These are phyloP conservation scores for Lumbricus terrestris DNA, from an alignment of 2,888 invertebrate species.

Conservation along the genomic window DNA sequence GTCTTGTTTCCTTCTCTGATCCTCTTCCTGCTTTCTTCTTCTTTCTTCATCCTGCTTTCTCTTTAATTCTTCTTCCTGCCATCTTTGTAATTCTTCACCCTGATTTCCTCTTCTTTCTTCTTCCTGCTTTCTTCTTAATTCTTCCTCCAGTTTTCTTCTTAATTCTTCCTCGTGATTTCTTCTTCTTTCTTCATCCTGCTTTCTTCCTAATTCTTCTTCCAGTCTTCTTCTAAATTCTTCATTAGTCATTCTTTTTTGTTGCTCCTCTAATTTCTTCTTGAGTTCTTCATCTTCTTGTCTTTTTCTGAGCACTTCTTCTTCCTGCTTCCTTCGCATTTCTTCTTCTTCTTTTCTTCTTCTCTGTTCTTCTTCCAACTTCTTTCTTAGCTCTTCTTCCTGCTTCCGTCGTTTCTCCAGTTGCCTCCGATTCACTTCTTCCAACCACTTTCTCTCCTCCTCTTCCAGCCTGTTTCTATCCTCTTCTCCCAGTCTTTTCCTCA, in stretches of 20 bases:
- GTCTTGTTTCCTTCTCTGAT: not conserved
- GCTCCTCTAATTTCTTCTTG: not conserved
- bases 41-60: not conserved
- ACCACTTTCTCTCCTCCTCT: not conserved
- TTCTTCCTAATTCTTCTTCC: not conserved
- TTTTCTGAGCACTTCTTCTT: not conserved
- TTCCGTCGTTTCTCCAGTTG: not conserved
- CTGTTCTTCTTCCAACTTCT: not conserved
- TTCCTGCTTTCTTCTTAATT: not conserved
- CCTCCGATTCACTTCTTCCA: not conserved
- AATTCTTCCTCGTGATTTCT: not conserved
- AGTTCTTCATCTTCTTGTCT: not conserved
- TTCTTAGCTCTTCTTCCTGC: constrained; percentile 3
- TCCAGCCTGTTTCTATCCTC: not conserved
- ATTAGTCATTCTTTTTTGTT: not conserved
- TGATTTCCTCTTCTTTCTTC: not conserved
- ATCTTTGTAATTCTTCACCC: not conserved
- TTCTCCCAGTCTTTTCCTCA: not conserved
- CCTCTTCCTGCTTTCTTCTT: not conserved
- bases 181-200: not conserved
- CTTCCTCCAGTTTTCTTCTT: not conserved
- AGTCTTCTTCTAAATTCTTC: not conserved
- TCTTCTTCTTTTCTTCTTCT: not conserved
- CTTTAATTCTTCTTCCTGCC: not conserved
- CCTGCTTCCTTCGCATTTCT: not conserved